Base-by-base conservation (phyloP, 1,140 invertebrate genomes). In the Euglossa dilemma region DNA sequence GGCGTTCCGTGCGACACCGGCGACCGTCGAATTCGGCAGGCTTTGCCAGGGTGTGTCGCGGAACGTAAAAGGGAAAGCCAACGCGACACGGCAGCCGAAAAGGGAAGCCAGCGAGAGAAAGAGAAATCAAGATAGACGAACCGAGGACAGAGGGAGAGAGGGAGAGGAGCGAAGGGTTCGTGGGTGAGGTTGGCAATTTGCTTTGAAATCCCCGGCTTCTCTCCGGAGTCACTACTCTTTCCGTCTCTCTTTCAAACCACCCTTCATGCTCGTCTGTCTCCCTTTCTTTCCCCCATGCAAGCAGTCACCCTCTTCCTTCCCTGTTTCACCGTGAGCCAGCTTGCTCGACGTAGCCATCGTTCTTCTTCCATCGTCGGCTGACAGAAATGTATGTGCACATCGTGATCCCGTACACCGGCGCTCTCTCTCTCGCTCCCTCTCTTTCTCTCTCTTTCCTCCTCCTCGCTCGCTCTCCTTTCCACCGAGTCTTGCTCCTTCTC, bases 141-240 rank as follows among this genome's bases (percentile, higher is more conserved):
- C 57, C 72, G 88, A 87, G 86, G 80, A 82, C n/a, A 25, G 57
- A 14, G 14, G 12, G 23, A 59, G 74, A 25, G 47, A 45, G 28
- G 20, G 14, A 5, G 20, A 36, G 36, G 47, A 18, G 50, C 16
- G 16, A n/a, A 28, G 57, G 72, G 70, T 83, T 85, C 76, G 85
- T 84, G 90, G 87, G 89, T 83, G 87, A 91, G 87, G 78, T 84
- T 90, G 87, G 87, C 85, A 86, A 87, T 87, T 87, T 86, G 85
- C 85, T 86, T 87, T 86, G 80, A 87, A 87, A 86, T 80, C 64
- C 72, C 43, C 83, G 72, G 79, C 80, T 83, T 80, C 82, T 80
- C 67, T 36, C n/a, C 47, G 16, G 47, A 77, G 71, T 82, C 85
- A 64, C 45, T 79, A 43, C 56, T 73, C 66, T 80, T 71, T 47